Evolutionary conservation across 92 coral and sea anemone genomes (phyloP).

Genomic region (Phenganax subtilis): DNA sequence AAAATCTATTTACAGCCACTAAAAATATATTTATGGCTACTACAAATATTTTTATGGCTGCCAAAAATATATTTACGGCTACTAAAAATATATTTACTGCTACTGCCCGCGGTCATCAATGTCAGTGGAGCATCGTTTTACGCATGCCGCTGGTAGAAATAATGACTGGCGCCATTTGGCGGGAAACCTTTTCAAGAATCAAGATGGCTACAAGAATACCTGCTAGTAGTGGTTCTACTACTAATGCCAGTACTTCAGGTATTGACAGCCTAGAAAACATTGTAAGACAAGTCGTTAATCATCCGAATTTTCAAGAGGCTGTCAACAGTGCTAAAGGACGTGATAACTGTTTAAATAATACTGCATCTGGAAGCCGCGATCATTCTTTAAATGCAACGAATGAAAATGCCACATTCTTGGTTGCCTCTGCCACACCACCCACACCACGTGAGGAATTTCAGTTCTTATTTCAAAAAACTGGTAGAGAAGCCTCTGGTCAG

Average conservation of each 20-base stretch:
- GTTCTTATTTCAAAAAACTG: slow-evolving; percentile 13
- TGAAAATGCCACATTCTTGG: not conserved
- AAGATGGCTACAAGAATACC: not conserved
- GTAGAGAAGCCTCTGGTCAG: not conserved
- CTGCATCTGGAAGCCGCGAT: not conserved
- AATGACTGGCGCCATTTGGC: no score
- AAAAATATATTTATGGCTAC: no score
- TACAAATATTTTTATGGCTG: no score
- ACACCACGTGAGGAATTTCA: slow-evolving; percentile 32
- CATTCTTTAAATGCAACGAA: not conserved
- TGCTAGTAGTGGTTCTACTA: no score
- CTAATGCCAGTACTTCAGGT: not conserved
- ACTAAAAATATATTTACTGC: no score
- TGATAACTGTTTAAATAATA: not conserved
- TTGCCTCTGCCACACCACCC: not conserved
- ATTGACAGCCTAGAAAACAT: slow-evolving; percentile 1
- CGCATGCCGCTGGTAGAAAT: no score
- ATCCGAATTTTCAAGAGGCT: slow-evolving; percentile 29
- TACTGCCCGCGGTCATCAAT: no score
- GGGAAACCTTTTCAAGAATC: not conserved
- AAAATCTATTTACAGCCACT: no score
- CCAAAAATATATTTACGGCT: no score
- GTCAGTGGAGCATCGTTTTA: no score
- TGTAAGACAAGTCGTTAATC: slow-evolving; percentile 21
- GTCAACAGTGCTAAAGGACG: not conserved